Base-by-base conservation (phyloP, 1,140 invertebrate genomes). In the Lordiphosa clarofinis region DNA sequence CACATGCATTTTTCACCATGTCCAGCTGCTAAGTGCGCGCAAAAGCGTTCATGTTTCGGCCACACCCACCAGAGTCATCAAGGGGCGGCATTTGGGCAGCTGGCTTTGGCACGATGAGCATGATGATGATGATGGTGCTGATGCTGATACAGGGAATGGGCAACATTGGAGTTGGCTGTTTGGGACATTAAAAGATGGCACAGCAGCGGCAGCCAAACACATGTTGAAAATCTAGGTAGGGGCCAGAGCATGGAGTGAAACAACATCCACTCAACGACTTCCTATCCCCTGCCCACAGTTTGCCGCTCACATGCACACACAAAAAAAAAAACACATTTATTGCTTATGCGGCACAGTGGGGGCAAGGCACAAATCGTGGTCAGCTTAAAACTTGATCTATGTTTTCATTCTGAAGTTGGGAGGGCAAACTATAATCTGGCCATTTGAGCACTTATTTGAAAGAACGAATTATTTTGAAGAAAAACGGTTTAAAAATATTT, bases 181-280 rank as follows among this genome's bases (percentile, higher is more conserved):
- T 68, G 74, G 59, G 63, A 78, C 73, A 78, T 78, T 78, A 70
- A 73, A 73, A 78, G 73, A 74, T 74, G 65, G 55, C 72, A 68
- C 53, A 76, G 56, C 54, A 62, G 21, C 63, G 15, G 46, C 59
- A 57, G 15, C 53, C 36, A 63, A 60, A 48, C 65, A 68, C 56
- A 68, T 72, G 67, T 48, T 74, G 53, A 53, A 15, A 61, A 65
- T 73, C 59, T 79, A 63, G 73, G 50, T 68, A 21, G 28, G 12
- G 35, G 15, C 54, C 39, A 10, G 33, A 10, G 11, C 8, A 12
- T 28, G 33, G 7, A 42, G 40, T 13, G 28, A 65, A 65, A 63
- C 67, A 68, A 67, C 64, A 67, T 67, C 62, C 63, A 47, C 64
- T 68, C 63, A 67, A 68, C 64, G 64, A 55, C 64, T 59, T 68